Evolutionary conservation across 2,113 vertebrate species (phyloP).

Genomic region (Pelecanoides urinatrix): DNA sequence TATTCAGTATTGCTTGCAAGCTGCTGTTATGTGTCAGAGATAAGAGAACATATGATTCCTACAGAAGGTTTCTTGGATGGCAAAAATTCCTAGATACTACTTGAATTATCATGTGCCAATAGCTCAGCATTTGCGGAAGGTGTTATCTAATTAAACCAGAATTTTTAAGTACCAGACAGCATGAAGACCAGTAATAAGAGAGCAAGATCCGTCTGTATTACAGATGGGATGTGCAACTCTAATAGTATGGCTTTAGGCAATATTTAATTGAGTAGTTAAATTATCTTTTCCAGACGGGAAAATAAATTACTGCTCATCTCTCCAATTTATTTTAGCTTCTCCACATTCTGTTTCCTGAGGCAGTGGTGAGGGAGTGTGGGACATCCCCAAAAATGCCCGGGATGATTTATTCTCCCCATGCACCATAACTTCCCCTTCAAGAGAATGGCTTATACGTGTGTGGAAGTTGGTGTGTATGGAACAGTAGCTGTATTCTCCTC

Average conservation of each 20-base stretch:
- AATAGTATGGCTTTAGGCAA: conserved; percentile 41
- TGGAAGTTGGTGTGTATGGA: neutral
- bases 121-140: conserved; percentile 15
- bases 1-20: neutral
- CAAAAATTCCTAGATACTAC: conserved; percentile 39
- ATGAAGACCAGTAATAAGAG: conserved; percentile 40
- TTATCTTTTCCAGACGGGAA: conserved; percentile 51
- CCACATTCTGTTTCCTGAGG: conserved; percentile 30
- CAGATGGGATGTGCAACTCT: conserved; percentile 36
- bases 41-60: neutral
- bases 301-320: conserved; percentile 62
- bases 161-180: conserved; percentile 53
- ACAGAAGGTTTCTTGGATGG: conserved; percentile 29
- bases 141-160: conserved; percentile 55
- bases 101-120: conserved; percentile 27
- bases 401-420: neutral
- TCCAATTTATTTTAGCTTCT: conserved; percentile 43
- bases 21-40: neutral
- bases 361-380: neutral
- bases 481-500: neutral
- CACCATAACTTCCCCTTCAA: neutral
- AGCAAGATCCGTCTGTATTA: conserved; percentile 45
- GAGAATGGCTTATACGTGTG: neutral
- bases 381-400: neutral
- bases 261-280: conserved; percentile 67